phyloP scores from a whole-genome alignment of 2,888 invertebrate genomes.

The Steinernema carpocapsae region DNA sequence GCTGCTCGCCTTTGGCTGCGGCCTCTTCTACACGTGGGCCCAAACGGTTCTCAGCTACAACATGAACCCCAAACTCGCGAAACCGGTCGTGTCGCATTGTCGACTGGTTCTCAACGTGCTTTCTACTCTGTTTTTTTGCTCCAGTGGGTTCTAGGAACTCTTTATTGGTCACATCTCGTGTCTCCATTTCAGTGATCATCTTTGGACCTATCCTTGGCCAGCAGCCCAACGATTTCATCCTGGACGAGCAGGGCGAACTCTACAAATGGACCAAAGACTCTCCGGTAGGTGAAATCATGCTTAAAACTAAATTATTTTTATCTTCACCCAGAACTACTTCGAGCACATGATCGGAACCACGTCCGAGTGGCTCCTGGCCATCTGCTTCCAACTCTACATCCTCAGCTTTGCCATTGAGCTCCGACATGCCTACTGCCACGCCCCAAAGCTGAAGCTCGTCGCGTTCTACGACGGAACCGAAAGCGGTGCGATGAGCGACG shows the following conservation, averaged over 20 bases:
- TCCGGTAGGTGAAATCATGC: too few species aligned
- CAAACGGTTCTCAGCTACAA: constrained; percentile 75
- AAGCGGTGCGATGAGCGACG: not conserved
- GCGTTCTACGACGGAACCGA: constrained; percentile 40
- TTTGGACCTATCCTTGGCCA: constrained; percentile 47
- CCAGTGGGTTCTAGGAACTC: too few species aligned
- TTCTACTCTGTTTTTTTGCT: constrained; percentile 71
- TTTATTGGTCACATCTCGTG: too few species aligned
- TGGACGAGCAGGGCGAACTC: constrained; percentile 9
- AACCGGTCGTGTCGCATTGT: constrained; percentile 72
- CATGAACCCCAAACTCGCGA: constrained; percentile 74
- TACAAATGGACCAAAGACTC: constrained; percentile 44
- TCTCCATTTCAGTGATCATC: constrained; percentile 40
- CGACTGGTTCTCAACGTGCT: constrained; percentile 73
- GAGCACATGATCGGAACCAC: constrained; percentile 51
- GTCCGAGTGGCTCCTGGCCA: constrained; percentile 54
- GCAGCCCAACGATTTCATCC: constrained; percentile 35
- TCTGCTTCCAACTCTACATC: constrained; percentile 56
- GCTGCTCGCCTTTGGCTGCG: constrained; percentile 79
- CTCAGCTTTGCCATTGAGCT: constrained; percentile 56
- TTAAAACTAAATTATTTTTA: too few species aligned
- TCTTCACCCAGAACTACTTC: constrained; percentile 45
- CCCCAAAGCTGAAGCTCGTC: constrained; percentile 45
- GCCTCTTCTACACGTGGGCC: constrained; percentile 81
- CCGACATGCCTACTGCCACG: constrained; percentile 48